These are phyloP conservation scores for Melanerpes formicivorus DNA, from an alignment of 2,113 vertebrate genomes.

Conservation along the genomic window DNA sequence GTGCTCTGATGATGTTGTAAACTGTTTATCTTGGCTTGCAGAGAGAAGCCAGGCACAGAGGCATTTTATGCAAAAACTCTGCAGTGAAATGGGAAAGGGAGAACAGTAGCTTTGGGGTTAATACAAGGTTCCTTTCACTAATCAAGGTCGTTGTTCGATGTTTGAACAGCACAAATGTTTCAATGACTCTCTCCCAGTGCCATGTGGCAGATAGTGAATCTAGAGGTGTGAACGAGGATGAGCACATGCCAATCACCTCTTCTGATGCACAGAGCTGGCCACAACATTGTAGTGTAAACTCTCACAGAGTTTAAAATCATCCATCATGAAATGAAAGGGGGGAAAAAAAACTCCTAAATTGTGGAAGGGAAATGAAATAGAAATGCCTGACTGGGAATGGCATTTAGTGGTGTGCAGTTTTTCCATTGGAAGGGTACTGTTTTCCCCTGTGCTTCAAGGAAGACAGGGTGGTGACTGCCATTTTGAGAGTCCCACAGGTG, in stretches of 20 bases:
- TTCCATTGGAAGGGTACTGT: not conserved
- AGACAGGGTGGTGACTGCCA: not conserved
- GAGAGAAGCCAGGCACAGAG: not conserved
- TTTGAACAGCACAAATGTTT: conserved; percentile 12
- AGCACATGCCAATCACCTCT: not conserved
- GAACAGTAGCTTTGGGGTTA: not conserved
- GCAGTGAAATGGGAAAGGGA: not conserved
- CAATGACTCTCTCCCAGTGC: not conserved
- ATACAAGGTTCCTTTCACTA: not conserved
- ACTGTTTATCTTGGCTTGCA: conserved; percentile 13
- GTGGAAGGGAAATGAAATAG: not conserved
- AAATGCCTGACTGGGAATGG: not conserved
- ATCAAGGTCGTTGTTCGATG: not conserved
- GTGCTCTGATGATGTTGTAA: not conserved
- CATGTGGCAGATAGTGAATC: not conserved
- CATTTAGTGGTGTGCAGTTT: not conserved
- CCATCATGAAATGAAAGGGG: not conserved
- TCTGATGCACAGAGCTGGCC: not conserved
- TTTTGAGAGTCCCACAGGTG: not conserved
- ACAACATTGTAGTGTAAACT: not conserved
- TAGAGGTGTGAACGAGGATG: conserved; percentile 11
- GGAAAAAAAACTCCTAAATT: not conserved
- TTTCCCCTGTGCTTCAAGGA: not conserved
- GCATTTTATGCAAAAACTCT: not conserved
- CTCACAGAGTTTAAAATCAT: not conserved